These are phyloP conservation scores for Ophion obscuratus DNA, from an alignment of 2,888 invertebrate species.

Conservation along the genomic window DNA sequence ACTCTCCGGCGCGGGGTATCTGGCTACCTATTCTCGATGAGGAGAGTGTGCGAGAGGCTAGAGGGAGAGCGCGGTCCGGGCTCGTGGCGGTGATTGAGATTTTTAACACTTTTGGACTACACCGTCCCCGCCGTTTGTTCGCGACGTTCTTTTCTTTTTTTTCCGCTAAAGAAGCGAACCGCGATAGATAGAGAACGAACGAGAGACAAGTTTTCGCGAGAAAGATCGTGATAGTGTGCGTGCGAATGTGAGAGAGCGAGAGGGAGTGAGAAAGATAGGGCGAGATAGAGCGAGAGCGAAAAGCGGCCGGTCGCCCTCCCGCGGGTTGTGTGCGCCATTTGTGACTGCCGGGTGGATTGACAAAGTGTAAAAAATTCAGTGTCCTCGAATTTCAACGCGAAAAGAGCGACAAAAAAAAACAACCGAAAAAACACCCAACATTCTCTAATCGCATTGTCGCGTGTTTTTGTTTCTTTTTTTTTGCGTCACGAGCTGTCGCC, in stretches of 20 bases:
- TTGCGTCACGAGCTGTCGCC: constrained; percentile 3
- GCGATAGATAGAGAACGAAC: constrained; percentile 15
- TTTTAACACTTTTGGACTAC: constrained; percentile 68
- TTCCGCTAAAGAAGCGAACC: constrained; percentile 30
- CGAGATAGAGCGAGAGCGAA: constrained; percentile 26
- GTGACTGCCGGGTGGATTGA: constrained; percentile 65
- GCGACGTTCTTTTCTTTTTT: constrained; percentile 56
- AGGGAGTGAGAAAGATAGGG: constrained; percentile 17
- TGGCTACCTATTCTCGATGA: constrained; percentile 71
- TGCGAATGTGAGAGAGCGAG: constrained; percentile 14
- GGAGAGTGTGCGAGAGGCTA: constrained; percentile 71
- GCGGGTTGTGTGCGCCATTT: constrained; percentile 64
- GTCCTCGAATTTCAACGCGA: constrained; percentile 48
- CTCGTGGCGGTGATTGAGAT: constrained; percentile 72
- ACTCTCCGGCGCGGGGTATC: constrained; percentile 62
- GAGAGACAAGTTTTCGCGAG: constrained; percentile 34
- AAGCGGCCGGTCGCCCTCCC: constrained; percentile 57
- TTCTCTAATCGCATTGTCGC: not conserved
- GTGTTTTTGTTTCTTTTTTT: constrained; percentile 10
- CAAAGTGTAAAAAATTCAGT: constrained; percentile 63
- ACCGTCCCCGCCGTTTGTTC: constrained; percentile 62
- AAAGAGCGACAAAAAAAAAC: constrained; percentile 1
- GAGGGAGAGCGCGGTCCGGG: constrained; percentile 72
- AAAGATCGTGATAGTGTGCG: constrained; percentile 38
- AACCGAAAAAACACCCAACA: constrained; percentile 2